phyloP scores from a whole-genome alignment of 2,888 invertebrate species.

The Esperia sulphurella region DNA sequence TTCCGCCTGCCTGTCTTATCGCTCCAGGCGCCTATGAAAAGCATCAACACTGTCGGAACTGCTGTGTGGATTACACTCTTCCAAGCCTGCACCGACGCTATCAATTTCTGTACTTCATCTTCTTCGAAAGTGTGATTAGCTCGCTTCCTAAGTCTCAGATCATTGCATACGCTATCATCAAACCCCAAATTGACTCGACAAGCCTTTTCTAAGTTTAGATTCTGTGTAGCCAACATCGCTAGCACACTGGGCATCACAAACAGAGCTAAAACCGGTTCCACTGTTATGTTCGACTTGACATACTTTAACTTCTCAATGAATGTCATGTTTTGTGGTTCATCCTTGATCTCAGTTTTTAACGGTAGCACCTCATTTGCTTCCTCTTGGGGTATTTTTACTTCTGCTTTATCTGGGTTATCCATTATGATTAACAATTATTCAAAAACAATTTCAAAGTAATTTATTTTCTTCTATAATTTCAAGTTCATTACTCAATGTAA shows the following conservation, averaged over 20 bases:
- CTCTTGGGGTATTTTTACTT: conserved; percentile 21
- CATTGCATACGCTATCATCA: conserved; percentile 84
- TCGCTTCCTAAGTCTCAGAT: conserved; percentile 83
- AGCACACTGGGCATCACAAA: conserved; percentile 83
- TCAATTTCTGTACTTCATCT: conserved; percentile 80
- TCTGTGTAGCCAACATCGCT: conserved; percentile 88
- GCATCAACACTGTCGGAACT: conserved; percentile 73
- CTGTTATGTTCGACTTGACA: conserved; percentile 79
- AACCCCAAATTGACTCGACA: conserved; percentile 89
- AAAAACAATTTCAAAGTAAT: too few relatives aligned
- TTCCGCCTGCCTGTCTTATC: conserved; percentile 79
- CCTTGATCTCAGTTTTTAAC: conserved; percentile 43
- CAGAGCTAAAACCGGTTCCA: conserved; percentile 82
- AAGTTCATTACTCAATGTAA: neutral
- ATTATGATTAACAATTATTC: conserved; percentile 24
- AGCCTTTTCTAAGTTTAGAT: conserved; percentile 91
- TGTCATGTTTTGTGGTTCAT: conserved; percentile 45
- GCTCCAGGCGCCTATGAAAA: conserved; percentile 82
- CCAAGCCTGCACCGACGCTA: conserved; percentile 76
- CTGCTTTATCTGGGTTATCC: conserved; percentile 35
- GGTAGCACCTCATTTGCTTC: conserved; percentile 48
- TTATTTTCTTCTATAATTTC: neutral
- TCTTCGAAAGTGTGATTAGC: conserved; percentile 83
- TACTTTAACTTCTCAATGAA: conserved; percentile 66
- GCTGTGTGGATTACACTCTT: conserved; percentile 76